Conservation (phyloP, 1,140 invertebrate species). For the Drosophila ambigua region DNA sequence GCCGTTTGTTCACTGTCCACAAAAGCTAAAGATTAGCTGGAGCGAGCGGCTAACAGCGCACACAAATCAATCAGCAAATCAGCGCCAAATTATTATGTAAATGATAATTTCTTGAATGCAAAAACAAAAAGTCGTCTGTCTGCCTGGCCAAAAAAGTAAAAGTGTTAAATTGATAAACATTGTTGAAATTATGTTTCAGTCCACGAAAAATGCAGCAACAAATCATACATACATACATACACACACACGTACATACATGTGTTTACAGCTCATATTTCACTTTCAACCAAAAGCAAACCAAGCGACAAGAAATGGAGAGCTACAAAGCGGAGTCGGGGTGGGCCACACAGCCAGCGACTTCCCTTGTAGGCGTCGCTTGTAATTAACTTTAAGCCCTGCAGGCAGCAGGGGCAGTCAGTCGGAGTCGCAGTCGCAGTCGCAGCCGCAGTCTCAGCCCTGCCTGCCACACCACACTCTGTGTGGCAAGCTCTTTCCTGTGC, state of each 20-base stretch:
- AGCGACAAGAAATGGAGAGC: slow-evolving; percentile 3
- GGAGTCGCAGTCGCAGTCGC: slow-evolving; percentile 1
- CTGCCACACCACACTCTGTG: slow-evolving; percentile 29
- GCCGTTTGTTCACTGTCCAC: slow-evolving; percentile 6
- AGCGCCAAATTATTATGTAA: slow-evolving; percentile 74
- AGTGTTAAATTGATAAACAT: slow-evolving; percentile 64
- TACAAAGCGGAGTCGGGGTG: slow-evolving; percentile 20
- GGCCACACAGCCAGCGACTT: slow-evolving; percentile 62
- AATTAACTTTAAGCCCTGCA: slow-evolving; percentile 71
- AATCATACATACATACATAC: slow-evolving; percentile 4
- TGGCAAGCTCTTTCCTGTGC: slow-evolving; percentile 35
- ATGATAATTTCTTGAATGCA: slow-evolving; percentile 63
- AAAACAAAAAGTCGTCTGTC: slow-evolving; percentile 5
- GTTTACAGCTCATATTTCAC: slow-evolving; percentile 64
- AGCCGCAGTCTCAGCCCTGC: slow-evolving; percentile 6
- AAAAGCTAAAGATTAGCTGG: slow-evolving; percentile 42
- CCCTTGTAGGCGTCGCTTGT: slow-evolving; percentile 72
- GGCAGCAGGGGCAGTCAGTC: slow-evolving; percentile 10
- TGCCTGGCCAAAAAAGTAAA: slow-evolving; percentile 17
- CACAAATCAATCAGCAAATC: slow-evolving; percentile 67
- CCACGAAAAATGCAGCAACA: slow-evolving; percentile 46
- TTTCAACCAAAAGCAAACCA: slow-evolving; percentile 21
- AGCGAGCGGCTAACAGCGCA: slow-evolving; percentile 26
- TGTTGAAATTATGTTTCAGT: slow-evolving; percentile 47
- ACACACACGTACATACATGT: neutral